Conservation (phyloP, 1,140 invertebrate genomes). For the Drosophila insularis region DNA sequence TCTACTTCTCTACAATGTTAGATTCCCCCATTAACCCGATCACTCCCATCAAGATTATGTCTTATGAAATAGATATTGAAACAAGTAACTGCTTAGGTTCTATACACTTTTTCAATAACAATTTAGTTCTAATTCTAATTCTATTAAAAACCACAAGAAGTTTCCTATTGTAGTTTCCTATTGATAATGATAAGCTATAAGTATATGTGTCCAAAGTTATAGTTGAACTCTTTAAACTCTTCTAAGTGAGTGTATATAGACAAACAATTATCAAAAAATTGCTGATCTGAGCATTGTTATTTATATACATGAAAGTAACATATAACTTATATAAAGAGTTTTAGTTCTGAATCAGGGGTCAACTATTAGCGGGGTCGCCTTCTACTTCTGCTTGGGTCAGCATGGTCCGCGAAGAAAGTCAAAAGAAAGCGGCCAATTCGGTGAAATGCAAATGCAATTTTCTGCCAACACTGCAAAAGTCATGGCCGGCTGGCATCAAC, state of each 20-base stretch:
- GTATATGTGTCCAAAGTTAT: too few relatives aligned
- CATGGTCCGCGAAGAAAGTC: slow-evolving; percentile 64
- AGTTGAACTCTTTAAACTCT: background rate
- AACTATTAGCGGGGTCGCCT: slow-evolving; percentile 60
- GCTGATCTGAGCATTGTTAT: slow-evolving; percentile 45
- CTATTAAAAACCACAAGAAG: too few relatives aligned
- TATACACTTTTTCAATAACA: too few relatives aligned
- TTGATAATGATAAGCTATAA: too few relatives aligned
- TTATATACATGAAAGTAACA: background rate
- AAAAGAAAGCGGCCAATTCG: slow-evolving; percentile 62
- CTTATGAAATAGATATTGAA: too few relatives aligned
- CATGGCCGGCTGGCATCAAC: slow-evolving; percentile 56
- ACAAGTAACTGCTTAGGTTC: too few relatives aligned
- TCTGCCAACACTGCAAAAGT: slow-evolving; percentile 74
- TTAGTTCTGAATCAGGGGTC: slow-evolving; percentile 59
- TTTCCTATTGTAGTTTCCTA: too few relatives aligned
- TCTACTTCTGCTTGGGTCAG: slow-evolving; percentile 65
- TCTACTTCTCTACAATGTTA: too few relatives aligned
- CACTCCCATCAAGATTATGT: too few relatives aligned
- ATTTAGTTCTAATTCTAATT: too few relatives aligned
- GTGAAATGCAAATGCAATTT: slow-evolving; percentile 63
- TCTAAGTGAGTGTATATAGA: background rate
- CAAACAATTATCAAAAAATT: slow-evolving; percentile 11
- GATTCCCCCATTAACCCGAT: too few relatives aligned
- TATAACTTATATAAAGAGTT: slow-evolving; percentile 12